Evolutionary conservation across 2,888 invertebrate species (phyloP).

Genomic region (Cheilosia variabilis): DNA sequence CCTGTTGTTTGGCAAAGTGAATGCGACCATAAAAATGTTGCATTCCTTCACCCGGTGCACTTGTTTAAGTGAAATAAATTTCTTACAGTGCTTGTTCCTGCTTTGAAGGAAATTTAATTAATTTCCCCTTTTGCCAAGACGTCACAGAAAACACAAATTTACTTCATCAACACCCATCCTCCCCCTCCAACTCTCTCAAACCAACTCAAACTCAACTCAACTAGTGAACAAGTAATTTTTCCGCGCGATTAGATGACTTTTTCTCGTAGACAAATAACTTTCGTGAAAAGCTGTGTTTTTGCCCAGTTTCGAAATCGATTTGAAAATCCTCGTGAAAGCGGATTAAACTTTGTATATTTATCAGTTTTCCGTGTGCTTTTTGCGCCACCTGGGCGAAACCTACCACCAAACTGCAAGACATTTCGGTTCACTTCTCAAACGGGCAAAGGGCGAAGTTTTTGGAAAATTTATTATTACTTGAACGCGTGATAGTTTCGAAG

Average conservation of each 20-base stretch:
- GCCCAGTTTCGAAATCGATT: slow-evolving; percentile 28
- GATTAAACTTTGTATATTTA: slow-evolving; percentile 21
- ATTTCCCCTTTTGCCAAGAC: not conserved
- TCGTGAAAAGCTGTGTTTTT: slow-evolving; percentile 6
- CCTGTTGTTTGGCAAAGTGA: slow-evolving; percentile 37
- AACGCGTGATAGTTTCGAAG: slow-evolving; percentile 29
- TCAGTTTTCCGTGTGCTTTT: no score
- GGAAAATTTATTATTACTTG: slow-evolving; percentile 56
- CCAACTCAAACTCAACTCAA: slow-evolving; percentile 13
- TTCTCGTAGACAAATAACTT: slow-evolving; percentile 12
- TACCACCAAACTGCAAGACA: slow-evolving; percentile 29
- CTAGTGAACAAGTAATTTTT: slow-evolving; percentile 14
- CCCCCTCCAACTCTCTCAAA: not conserved
- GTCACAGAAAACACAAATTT: not conserved
- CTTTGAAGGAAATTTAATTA: slow-evolving; percentile 38
- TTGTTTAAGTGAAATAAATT: slow-evolving; percentile 7
- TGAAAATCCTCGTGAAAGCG: slow-evolving; percentile 32
- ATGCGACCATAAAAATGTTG: not conserved
- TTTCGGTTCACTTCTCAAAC: not conserved
- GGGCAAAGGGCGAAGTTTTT: slow-evolving; percentile 64
- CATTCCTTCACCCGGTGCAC: not conserved
- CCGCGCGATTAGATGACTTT: not conserved
- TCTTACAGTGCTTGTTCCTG: not conserved
- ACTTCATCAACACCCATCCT: not conserved
- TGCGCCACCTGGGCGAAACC: slow-evolving; percentile 21